Evolutionary conservation across 35 echinoderm and acorn worm genomes (phyloP).

Genomic region (Anneissia japonica): DNA sequence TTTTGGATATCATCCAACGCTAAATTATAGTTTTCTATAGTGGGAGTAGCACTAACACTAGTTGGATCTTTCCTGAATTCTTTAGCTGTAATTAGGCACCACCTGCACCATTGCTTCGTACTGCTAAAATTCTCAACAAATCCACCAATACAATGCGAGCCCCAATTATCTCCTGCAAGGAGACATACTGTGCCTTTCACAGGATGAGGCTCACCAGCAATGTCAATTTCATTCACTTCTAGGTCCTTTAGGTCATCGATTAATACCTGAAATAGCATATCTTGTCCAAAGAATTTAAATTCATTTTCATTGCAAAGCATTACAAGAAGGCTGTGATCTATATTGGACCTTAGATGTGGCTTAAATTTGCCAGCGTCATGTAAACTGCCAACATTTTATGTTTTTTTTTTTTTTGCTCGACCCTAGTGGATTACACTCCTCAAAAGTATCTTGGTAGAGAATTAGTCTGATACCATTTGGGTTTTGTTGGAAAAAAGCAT

Average conservation of each 20-base stretch:
- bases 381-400: slow-evolving; percentile 62
- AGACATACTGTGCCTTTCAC: slow-evolving; percentile 11
- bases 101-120: not conserved
- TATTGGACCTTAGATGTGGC: slow-evolving; percentile 28
- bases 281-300: slow-evolving; percentile 41
- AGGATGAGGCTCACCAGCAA: not conserved
- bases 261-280: slow-evolving; percentile 12
- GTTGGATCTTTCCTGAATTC: no score
- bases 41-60: no score
- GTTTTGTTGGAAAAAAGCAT: no score
- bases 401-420: slow-evolving; percentile 32
- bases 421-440: slow-evolving; percentile 46
- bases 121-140: slow-evolving; percentile 32
- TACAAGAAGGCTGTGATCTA: slow-evolving; percentile 34
- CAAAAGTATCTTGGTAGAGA: slow-evolving; percentile 23
- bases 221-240: slow-evolving; percentile 38
- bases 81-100: no score
- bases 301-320: slow-evolving; percentile 43
- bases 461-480: no score
- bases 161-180: slow-evolving; percentile 40
- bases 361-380: slow-evolving; percentile 45
- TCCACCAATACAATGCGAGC: slow-evolving; percentile 40
- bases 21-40: no score
- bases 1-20: not conserved
- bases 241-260: slow-evolving; percentile 35